phyloP scores from a whole-genome alignment of 2,888 invertebrate species.

The Sicus ferrugineus region DNA sequence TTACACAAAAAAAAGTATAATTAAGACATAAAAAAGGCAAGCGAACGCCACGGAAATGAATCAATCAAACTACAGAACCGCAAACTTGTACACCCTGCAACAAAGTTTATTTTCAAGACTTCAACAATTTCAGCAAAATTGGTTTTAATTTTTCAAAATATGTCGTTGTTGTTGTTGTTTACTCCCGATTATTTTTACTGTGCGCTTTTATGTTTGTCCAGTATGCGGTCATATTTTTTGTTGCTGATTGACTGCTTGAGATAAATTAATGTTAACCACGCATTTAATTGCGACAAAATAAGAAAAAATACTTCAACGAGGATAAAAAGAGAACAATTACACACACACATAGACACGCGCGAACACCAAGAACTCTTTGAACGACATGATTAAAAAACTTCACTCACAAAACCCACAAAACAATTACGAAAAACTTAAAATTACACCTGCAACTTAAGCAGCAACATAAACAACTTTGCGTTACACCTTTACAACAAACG shows the following conservation, averaged over 20 bases:
- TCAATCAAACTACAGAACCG: not conserved
- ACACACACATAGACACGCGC: not conserved
- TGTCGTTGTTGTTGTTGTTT: not conserved
- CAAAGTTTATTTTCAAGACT: not conserved
- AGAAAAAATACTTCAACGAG: not conserved
- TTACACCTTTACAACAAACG: too few species aligned
- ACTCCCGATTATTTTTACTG: not conserved
- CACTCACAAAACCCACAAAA: not conserved
- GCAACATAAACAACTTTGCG: not conserved
- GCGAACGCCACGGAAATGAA: not conserved
- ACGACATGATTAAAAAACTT: not conserved
- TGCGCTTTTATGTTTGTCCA: not conserved
- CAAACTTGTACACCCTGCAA: not conserved
- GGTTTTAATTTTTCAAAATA: slow-evolving; percentile 6
- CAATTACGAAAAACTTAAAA: not conserved
- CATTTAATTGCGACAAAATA: slow-evolving; percentile 14
- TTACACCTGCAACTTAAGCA: not conserved
- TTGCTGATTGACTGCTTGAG: slow-evolving; percentile 26
- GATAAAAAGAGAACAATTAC: not conserved
- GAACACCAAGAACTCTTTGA: not conserved
- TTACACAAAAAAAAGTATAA: not conserved
- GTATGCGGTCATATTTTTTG: not conserved
- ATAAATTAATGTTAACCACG: slow-evolving; percentile 21
- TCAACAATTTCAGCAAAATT: not conserved
- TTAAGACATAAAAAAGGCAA: not conserved